Evolutionary conservation across 2,113 vertebrate genomes (phyloP).

Genomic region (Lophochroa leadbeateri): DNA sequence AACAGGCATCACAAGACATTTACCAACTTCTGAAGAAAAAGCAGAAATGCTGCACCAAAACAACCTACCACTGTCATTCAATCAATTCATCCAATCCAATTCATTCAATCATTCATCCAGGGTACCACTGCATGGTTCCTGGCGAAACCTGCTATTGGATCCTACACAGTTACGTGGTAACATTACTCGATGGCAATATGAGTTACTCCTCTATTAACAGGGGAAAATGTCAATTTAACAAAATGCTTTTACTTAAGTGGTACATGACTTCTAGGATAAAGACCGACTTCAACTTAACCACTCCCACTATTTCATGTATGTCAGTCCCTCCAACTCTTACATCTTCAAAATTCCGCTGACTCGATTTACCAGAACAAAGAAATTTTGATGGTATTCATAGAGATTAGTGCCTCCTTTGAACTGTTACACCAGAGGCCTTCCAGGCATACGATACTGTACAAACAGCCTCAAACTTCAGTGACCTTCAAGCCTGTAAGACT

Average conservation of each 20-base stretch:
- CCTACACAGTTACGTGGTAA: background rate
- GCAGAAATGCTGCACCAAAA: background rate
- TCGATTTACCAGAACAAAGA: background rate
- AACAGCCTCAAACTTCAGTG: background rate
- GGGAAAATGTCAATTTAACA: background rate
- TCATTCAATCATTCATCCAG: background rate
- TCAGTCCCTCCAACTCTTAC: background rate
- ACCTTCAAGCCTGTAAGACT: background rate
- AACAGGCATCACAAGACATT: background rate
- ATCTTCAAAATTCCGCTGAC: background rate
- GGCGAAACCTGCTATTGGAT: background rate
- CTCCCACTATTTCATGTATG: background rate
- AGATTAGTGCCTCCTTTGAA: background rate
- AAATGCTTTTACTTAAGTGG: background rate
- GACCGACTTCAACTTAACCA: background rate
- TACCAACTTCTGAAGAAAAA: background rate
- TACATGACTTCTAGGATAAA: background rate
- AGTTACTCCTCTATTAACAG: background rate
- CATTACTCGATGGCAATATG: background rate
- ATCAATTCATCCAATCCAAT: background rate
- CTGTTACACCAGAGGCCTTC: background rate
- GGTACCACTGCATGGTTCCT: background rate
- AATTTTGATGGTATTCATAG: background rate
- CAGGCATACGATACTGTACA: background rate
- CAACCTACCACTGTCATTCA: background rate